Conservation (phyloP, 2,113 vertebrate genomes). For the Malaclemys terrapin region DNA sequence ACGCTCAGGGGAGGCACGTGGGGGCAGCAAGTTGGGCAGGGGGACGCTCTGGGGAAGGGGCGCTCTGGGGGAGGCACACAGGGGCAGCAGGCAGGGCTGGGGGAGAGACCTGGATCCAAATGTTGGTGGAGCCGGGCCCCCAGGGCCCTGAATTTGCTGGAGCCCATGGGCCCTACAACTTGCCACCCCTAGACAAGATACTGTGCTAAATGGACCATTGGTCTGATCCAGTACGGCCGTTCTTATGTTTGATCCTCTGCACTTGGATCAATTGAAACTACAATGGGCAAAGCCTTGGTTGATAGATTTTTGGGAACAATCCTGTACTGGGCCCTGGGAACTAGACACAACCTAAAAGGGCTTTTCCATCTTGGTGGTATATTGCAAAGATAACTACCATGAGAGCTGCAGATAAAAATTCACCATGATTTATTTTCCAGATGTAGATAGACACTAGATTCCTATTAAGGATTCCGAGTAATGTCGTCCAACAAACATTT, state of each 20-base stretch:
- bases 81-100: too few species aligned
- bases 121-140: too few species aligned
- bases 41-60: too few species aligned
- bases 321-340: background rate
- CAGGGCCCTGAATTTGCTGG: too few species aligned
- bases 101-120: too few species aligned
- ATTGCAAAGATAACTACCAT: background rate
- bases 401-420: background rate
- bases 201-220: background rate
- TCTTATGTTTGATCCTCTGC: background rate
- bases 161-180: too few species aligned
- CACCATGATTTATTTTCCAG: background rate
- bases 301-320: fast-evolving
- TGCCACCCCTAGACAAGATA: background rate
- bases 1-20: too few species aligned
- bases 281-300: background rate
- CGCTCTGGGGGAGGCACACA: too few species aligned
- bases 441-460: background rate
- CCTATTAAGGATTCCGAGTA: background rate
- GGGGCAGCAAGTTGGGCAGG: too few species aligned
- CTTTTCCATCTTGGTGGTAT: background rate
- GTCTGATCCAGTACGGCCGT: background rate
- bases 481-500: background rate
- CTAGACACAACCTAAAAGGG: fast-evolving
- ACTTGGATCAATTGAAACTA: background rate